Base-by-base conservation (phyloP, 2,888 invertebrate species). In the Ectobius pallidus region DNA sequence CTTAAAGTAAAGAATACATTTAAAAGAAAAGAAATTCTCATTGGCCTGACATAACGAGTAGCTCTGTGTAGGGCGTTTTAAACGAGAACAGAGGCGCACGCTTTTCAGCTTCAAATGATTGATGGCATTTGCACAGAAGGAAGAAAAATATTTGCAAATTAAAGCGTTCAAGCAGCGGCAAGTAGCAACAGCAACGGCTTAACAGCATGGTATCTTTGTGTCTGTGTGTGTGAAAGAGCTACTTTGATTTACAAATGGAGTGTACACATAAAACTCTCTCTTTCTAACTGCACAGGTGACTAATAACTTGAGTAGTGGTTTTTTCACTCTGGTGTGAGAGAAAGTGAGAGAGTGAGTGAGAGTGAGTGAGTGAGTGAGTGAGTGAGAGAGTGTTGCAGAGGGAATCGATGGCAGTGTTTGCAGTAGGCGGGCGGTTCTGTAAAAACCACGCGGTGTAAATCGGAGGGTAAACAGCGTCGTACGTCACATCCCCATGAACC, bases 271-370 rank as follows among this genome's bases (percentile, higher is more conserved):
- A 58, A 16, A 27, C 58, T 18, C 30, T 16, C 58, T 58, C 58
- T n/a, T n/a, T 25, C 30, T 58, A 30, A 27, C 65, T 25, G 4
- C 69, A 32, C 72, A 72, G 72, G 69, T 72, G 72, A 72, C 72
- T 72, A 72, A 72, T 72, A 72, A 72, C 69, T 72, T 72, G 69
- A 72, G 72, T 71, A 73, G 63, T 16, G 58, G 25, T 30, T 52
- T 52, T 52, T 52, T 30, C 7, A n/a, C n/a, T n/a, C n/a, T n/a
- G n/a, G n/a, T n/a, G n/a, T n/a, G n/a, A n/a, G n/a, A n/a, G n/a
- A n/a, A n/a, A n/a, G n/a, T n/a, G n/a, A n/a, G n/a, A n/a, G n/a
- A n/a, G n/a, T n/a, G n/a, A n/a, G n/a, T n/a, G n/a, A n/a, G n/a
- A n/a, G n/a, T n/a, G n/a, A n/a, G n/a, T n/a, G n/a, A n/a, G n/a